Evolutionary conservation across 1,140 invertebrate species (phyloP).

Genomic region (Rhagoletis pomonella): DNA sequence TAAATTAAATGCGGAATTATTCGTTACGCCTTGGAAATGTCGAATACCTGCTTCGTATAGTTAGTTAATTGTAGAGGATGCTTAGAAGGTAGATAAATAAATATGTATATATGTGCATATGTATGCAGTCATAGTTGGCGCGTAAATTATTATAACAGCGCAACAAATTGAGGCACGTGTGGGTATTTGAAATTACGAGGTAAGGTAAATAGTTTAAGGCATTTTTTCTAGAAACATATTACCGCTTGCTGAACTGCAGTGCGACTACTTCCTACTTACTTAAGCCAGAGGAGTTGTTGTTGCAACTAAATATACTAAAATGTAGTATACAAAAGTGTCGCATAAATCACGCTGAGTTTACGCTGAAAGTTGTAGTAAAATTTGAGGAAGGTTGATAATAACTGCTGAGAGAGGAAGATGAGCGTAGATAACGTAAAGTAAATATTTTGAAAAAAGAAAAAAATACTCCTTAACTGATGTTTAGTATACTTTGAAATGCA

Average conservation of each 20-base stretch:
- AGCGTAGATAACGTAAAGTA: no score
- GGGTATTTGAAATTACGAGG: neutral
- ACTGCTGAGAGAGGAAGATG: neutral
- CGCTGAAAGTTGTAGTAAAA: neutral
- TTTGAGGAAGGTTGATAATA: neutral
- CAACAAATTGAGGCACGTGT: conserved; percentile 20
- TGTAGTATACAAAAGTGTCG: neutral
- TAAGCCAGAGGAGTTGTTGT: neutral
- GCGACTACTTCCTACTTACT: neutral
- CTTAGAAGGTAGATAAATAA: neutral
- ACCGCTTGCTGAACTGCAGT: neutral
- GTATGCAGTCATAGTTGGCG: neutral
- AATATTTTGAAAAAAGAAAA: neutral
- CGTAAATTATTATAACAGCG: neutral
- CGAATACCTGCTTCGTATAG: conserved; percentile 18
- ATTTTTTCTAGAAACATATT: neutral
- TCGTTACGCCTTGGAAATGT: conserved; percentile 31
- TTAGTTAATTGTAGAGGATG: conserved; percentile 16
- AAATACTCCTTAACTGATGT: neutral
- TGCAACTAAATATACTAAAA: neutral
- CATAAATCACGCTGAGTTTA: neutral
- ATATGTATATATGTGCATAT: neutral
- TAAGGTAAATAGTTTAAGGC: neutral
- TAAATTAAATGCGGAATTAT: conserved; percentile 2
- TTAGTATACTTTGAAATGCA: no score